These are phyloP conservation scores for Apostichopus californicus DNA, from an alignment of 35 echinoderm and acorn worm genomes.

Conservation along the genomic window DNA sequence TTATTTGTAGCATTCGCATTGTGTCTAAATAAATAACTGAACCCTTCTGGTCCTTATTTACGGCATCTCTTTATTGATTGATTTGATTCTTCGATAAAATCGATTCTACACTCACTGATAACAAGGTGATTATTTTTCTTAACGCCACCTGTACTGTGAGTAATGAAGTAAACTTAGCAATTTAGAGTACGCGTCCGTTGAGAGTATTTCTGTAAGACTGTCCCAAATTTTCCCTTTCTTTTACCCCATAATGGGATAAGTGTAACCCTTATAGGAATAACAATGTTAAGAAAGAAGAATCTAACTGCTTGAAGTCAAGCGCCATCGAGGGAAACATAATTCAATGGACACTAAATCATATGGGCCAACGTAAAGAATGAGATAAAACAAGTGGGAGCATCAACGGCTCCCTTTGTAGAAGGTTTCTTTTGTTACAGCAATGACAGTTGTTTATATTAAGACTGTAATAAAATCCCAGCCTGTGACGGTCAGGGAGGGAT, in stretches of 20 bases:
- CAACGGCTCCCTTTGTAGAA: not conserved
- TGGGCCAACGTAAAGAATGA: not conserved
- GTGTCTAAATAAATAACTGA: not conserved
- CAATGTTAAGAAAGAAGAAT: not conserved
- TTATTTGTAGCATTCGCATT: not conserved
- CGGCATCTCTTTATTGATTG: not conserved
- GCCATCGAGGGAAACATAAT: not conserved
- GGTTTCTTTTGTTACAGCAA: not conserved
- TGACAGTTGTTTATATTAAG: slow-evolving; percentile 10
- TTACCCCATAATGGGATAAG: not conserved
- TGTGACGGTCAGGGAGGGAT: not conserved
- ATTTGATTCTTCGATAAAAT: not conserved
- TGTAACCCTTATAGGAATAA: not conserved
- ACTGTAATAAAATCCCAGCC: not conserved
- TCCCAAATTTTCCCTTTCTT: not conserved
- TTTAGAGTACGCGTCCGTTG: not conserved
- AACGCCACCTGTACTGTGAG: not conserved
- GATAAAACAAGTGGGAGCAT: not conserved
- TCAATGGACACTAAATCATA: slow-evolving; percentile 2
- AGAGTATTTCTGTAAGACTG: not conserved
- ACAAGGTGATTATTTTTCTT: not conserved
- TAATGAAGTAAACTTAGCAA: slow-evolving; percentile 1
- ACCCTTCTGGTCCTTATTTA: not conserved
- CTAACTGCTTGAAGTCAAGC: not conserved
- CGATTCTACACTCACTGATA: not conserved